phyloP scores from a whole-genome alignment of 2,888 invertebrate genomes.

The Eupithecia subfuscata region DNA sequence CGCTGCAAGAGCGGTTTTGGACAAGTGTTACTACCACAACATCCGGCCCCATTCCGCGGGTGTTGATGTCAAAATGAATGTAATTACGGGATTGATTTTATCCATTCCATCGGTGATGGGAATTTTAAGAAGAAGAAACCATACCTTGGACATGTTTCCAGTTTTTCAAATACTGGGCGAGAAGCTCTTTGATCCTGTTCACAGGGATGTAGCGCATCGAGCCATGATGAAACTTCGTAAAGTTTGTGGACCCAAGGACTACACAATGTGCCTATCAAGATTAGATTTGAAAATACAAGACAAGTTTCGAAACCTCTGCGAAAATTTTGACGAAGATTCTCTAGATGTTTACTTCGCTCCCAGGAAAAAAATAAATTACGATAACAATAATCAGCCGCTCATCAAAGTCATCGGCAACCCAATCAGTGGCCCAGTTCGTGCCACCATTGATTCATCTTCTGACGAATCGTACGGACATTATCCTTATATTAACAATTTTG shows the following conservation, averaged over 20 bases:
- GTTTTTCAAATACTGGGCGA: constrained; percentile 82
- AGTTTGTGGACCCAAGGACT: constrained; percentile 86
- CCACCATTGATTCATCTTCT: constrained; percentile 81
- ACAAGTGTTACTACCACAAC: constrained; percentile 86
- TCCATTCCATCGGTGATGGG: constrained; percentile 86
- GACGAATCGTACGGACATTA: constrained; percentile 82
- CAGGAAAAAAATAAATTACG: constrained; percentile 61
- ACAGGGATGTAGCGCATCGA: constrained; percentile 88
- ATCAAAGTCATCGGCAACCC: constrained; percentile 69
- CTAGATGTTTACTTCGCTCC: constrained; percentile 78
- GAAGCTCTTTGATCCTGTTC: constrained; percentile 78
- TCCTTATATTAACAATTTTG: constrained; percentile 78
- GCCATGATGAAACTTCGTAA: constrained; percentile 88
- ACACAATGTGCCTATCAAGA: constrained; percentile 82
- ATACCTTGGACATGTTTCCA: constrained; percentile 76
- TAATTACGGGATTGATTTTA: constrained; percentile 87
- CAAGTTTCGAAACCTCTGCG: constrained; percentile 75
- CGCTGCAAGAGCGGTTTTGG: constrained; percentile 86
- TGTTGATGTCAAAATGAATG: constrained; percentile 78
- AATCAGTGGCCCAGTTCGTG: constrained; percentile 60
- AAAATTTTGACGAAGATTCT: constrained; percentile 77
- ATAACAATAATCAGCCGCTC: constrained; percentile 62
- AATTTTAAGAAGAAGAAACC: constrained; percentile 79
- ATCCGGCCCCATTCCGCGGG: constrained; percentile 81
- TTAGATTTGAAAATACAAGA: constrained; percentile 79